Evolutionary conservation across 2,888 invertebrate species (phyloP).

Genomic region (Ophion obscuratus): DNA sequence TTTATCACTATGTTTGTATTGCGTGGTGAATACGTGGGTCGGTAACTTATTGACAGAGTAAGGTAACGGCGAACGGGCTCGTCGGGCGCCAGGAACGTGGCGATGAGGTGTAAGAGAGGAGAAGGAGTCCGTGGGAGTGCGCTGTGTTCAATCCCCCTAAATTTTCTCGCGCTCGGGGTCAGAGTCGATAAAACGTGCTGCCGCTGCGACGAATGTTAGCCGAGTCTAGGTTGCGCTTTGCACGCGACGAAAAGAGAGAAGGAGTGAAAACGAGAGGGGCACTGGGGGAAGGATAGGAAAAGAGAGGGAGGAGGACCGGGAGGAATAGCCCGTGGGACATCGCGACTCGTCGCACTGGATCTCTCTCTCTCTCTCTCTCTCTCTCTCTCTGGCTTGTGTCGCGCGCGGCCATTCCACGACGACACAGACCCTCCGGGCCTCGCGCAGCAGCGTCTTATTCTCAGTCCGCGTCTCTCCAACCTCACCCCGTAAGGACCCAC

Average conservation of each 20-base stretch:
- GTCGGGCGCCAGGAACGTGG: slow-evolving; percentile 42
- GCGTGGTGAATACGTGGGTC: slow-evolving; percentile 5
- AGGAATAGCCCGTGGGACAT: slow-evolving; percentile 41
- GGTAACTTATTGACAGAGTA: slow-evolving; percentile 53
- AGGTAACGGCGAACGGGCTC: slow-evolving; percentile 61
- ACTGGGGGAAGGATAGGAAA: background rate
- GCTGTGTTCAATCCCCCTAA: slow-evolving; percentile 64
- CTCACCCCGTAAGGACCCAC: no score
- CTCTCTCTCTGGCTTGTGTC: slow-evolving; percentile 50
- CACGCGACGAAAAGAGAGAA: slow-evolving; percentile 10
- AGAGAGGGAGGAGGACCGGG: slow-evolving; percentile 16
- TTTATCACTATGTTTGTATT: slow-evolving; percentile 4
- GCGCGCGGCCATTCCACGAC: slow-evolving; percentile 55
- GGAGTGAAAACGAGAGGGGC: background rate
- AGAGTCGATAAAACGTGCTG: slow-evolving; percentile 70
- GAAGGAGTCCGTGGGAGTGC: slow-evolving; percentile 46
- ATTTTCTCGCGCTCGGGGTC: slow-evolving; percentile 68
- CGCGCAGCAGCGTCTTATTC: no score
- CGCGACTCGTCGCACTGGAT: slow-evolving; percentile 49
- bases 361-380: slow-evolving; percentile 45
- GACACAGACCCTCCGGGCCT: background rate
- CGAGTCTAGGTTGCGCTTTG: slow-evolving; percentile 42
- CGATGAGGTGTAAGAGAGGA: slow-evolving; percentile 32
- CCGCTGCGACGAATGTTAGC: slow-evolving; percentile 48
- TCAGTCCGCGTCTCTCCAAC: no score